A percentile compares a stretch with the other conserved stretches of the same genome.
These are phyloP conservation scores for Oxytorus armatus DNA, from an alignment of 2,888 invertebrate genomes.

Conservation along the genomic window DNA sequence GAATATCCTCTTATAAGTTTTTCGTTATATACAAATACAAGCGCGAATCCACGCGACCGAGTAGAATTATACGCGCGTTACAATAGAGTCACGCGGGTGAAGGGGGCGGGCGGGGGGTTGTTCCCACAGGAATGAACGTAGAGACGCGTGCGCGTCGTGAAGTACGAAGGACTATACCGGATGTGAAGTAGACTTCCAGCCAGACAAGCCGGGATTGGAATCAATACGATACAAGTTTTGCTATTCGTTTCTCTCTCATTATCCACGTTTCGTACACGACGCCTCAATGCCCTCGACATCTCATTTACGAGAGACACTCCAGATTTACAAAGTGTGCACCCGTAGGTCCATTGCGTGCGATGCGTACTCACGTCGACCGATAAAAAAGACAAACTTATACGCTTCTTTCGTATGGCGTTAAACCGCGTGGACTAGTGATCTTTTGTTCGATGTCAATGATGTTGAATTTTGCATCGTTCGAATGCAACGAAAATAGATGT, in stretches of 20 bases:
- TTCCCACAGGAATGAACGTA: slow-evolving; percentile 27
- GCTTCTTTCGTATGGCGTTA: too few relatives aligned
- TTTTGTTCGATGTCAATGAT: too few relatives aligned
- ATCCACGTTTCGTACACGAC: slow-evolving; percentile 35
- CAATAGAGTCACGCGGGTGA: slow-evolving; percentile 19
- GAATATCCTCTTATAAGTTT: slow-evolving; percentile 10
- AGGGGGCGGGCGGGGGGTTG: slow-evolving; percentile 27
- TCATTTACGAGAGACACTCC: neutral
- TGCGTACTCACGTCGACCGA: too few relatives aligned
- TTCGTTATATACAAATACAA: neutral
- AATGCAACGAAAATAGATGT: too few relatives aligned
- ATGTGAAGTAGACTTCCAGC: slow-evolving; percentile 73
- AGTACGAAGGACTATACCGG: slow-evolving; percentile 40
- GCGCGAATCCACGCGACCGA: too few relatives aligned
- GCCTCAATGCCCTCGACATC: neutral
- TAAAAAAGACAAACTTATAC: too few relatives aligned
- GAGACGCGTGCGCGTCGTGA: slow-evolving; percentile 23
- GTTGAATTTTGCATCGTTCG: too few relatives aligned
- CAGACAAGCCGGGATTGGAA: slow-evolving; percentile 76
- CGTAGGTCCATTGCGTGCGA: too few relatives aligned
- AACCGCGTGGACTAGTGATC: too few relatives aligned
- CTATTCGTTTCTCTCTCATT: slow-evolving; percentile 40
- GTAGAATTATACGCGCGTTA: slow-evolving; percentile 11
- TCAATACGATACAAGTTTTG: slow-evolving; percentile 72
- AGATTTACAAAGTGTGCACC: too few relatives aligned